Evolutionary conservation across 2,113 vertebrate species (phyloP), one percentile per base, ranked within the genome.

Genomic region (Ceyx margarethae): DNA sequence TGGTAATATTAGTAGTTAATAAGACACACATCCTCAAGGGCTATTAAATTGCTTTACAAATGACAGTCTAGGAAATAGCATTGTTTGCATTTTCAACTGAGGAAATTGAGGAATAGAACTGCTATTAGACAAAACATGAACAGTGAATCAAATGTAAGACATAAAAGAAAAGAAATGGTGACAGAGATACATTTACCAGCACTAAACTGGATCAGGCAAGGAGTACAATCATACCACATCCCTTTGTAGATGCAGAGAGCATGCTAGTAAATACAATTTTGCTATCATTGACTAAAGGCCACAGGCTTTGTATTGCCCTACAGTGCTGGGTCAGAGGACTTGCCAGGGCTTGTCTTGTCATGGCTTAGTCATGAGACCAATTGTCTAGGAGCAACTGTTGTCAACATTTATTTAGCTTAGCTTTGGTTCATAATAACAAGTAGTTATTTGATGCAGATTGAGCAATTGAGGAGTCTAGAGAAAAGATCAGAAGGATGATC

Each of bases 41-140:
- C 43, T 77, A 40, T 77, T 71, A 81, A 85, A 89, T 87, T 89
- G 76, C 37, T 69, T 88, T 48, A 53, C 12, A 89, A 80, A 56
- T 51, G 14, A 74, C 33, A 60, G 51, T 28, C 33, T 4, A 11
- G 62, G 28, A 90, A 90, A 80, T n/a, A 89, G 7, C 19, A 62
- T 61, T 90, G 82, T 96, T 87, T 89, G 51, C 60, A 91, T 89
- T 94, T 87, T 77, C 91, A 82, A 77, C 26, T 46, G 33, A 84
- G 45, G 57, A 87, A 73, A 64, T 3, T 80, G 42, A 77, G 66
- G 51, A 69, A 62, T 5, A 81, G 17, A 76, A 84, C 54, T 62
- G 7, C 5, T 73, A 46, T 79, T 71, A 80, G 22, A 58, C 20
- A 50, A 92, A 87, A 69, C 5, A 42, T 58, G 76, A 87, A 66